A percentile compares a stretch with the other conserved stretches of the same genome.
phyloP scores from a whole-genome alignment of 2,113 vertebrate species.

The cattle (Bos taurus) region ARS-UCD2.0 NC_037332.1:21238001-21238500 shows the following conservation, averaged over 20 bases:
- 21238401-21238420: not conserved
- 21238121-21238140: not conserved
- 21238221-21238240: not conserved
- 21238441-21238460: not conserved
- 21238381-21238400: not conserved
- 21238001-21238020: not conserved
- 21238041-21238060: not conserved
- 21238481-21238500: not conserved
- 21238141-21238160: not conserved
- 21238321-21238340: not conserved
- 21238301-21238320: not conserved
- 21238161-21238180: not conserved
- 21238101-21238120: not conserved
- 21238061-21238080: not conserved
- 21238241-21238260: not conserved
- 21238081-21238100: not conserved
- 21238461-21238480: not conserved
- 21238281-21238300: not conserved
- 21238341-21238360: not conserved
- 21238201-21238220: not conserved
- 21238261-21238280: not conserved
- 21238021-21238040: not conserved
- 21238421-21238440: not conserved
- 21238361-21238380: not conserved
- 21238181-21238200: not conserved